phyloP scores from a whole-genome alignment of 2,113 vertebrate genomes.

The Patagioenas fasciata region DNA sequence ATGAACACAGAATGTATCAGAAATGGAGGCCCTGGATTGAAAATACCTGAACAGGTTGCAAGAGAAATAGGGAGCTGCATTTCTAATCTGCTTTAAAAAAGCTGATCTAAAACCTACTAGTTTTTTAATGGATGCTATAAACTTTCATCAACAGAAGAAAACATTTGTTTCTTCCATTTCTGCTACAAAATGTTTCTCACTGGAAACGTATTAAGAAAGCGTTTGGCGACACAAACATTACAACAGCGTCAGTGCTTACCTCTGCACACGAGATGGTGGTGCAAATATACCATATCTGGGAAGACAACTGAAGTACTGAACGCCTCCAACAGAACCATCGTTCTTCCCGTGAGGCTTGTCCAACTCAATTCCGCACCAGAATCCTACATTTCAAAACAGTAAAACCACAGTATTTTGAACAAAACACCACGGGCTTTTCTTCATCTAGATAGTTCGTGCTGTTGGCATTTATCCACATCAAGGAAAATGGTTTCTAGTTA shows the following conservation, averaged over 20 bases:
- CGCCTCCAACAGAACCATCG: slow-evolving; percentile 89
- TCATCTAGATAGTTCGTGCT: background rate
- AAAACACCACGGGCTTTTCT: background rate
- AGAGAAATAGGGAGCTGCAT: background rate
- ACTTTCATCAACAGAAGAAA: slow-evolving; percentile 41
- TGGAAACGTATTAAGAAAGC: background rate
- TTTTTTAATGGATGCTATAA: background rate
- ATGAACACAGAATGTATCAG: background rate
- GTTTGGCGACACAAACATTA: background rate
- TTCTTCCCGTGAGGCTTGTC: slow-evolving; percentile 96
- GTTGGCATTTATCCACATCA: background rate
- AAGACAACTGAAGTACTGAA: slow-evolving; percentile 92
- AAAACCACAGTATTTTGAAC: background rate
- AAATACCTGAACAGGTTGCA: background rate
- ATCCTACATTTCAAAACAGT: slow-evolving; percentile 71
- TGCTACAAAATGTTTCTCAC: background rate
- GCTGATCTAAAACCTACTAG: background rate
- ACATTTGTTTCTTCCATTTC: background rate
- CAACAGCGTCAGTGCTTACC: slow-evolving; percentile 73
- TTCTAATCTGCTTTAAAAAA: background rate
- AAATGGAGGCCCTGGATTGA: background rate
- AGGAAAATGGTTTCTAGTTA: background rate
- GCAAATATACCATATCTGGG: slow-evolving; percentile 94
- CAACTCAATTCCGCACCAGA: slow-evolving; percentile 94
- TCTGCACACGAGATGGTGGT: slow-evolving; percentile 91